A percentile compares a stretch with the other conserved stretches of the same genome.
Conservation (phyloP, 2,113 vertebrate genomes). For the Hipposideros armiger region DNA sequence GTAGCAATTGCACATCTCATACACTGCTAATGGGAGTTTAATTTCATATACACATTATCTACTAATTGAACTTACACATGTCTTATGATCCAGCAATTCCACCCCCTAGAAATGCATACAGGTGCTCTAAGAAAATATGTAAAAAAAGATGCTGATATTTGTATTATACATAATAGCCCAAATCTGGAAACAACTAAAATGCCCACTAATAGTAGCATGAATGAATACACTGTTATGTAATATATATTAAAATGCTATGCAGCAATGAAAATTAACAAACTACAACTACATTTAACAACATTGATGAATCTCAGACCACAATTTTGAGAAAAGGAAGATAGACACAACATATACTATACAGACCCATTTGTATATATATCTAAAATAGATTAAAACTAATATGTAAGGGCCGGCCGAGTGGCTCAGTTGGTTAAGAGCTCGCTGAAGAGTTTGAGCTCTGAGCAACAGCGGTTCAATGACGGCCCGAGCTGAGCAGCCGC, state of each 20-base stretch:
- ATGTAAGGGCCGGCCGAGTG: neutral
- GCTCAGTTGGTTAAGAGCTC: no score
- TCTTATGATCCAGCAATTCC: neutral
- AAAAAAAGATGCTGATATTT: neutral
- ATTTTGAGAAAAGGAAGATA: neutral
- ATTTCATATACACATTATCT: neutral
- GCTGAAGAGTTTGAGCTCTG: no score
- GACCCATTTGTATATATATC: neutral
- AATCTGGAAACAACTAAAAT: neutral
- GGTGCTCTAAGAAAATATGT: neutral
- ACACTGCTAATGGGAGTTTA: neutral
- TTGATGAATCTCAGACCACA: neutral
- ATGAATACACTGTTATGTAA: neutral
- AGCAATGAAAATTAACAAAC: constrained; percentile 10
- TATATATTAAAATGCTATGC: neutral
- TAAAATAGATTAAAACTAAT: neutral
- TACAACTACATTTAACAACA: neutral
- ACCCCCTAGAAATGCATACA: neutral
- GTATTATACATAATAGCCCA: neutral
- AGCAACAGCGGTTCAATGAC: no score
- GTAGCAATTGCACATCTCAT: neutral
- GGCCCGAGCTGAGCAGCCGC: no score
- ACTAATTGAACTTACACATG: neutral
- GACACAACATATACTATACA: neutral
- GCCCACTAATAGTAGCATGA: neutral